These are phyloP conservation scores for Thereva unica DNA, from an alignment of 2,888 invertebrate genomes.

Conservation along the genomic window DNA sequence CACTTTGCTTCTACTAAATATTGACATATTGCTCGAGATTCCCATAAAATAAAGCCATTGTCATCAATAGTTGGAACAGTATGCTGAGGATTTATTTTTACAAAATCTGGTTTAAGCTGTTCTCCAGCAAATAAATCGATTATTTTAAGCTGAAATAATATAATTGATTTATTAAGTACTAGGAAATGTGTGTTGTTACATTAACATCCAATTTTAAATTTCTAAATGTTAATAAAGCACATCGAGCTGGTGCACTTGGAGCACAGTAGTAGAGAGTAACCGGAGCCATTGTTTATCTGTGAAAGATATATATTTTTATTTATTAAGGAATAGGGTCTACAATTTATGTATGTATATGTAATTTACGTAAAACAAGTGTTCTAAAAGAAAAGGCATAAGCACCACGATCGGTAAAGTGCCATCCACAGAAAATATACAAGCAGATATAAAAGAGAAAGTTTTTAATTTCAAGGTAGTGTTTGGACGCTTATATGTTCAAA, in stretches of 20 bases:
- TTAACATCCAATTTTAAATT: constrained; percentile 63
- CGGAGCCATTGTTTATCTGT: background rate
- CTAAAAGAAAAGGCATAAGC: too few relatives aligned
- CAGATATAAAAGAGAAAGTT: too few relatives aligned
- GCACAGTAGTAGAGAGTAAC: constrained; percentile 64
- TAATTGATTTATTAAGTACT: constrained; percentile 41
- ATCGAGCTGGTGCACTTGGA: constrained; percentile 66
- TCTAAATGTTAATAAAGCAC: constrained; percentile 64
- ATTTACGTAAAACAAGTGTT: too few relatives aligned
- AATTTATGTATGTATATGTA: too few relatives aligned
- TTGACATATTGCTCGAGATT: constrained; percentile 67
- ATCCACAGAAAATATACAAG: too few relatives aligned
- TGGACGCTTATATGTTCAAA: too few relatives aligned
- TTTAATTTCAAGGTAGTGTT: too few relatives aligned
- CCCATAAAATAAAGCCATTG: constrained; percentile 69
- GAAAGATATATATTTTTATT: too few relatives aligned
- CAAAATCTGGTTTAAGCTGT: constrained; percentile 63
- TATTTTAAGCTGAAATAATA: constrained; percentile 53
- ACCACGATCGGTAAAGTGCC: too few relatives aligned
- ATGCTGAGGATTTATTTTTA: constrained; percentile 69
- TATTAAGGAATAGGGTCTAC: too few relatives aligned
- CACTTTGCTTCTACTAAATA: constrained; percentile 65
- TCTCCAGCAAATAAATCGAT: constrained; percentile 65
- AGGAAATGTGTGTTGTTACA: constrained; percentile 46
- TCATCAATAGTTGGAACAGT: constrained; percentile 71